These are phyloP conservation scores for Martes martes DNA, from an alignment of 2,113 vertebrate species.

Conservation along the genomic window DNA sequence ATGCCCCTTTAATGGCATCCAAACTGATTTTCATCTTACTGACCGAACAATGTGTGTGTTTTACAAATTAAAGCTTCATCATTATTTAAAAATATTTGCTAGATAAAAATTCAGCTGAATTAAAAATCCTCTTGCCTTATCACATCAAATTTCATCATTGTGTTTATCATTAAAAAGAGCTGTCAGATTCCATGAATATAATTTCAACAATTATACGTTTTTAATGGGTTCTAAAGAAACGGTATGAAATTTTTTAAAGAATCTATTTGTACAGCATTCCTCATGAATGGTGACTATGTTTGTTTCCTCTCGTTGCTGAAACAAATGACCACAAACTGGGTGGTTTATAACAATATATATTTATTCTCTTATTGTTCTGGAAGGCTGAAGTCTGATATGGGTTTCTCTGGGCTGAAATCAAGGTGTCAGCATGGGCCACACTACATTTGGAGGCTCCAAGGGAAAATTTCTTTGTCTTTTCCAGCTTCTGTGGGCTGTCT, in stretches of 20 bases:
- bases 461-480: neutral
- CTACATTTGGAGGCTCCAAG: neutral
- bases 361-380: neutral
- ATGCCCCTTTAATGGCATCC: neutral
- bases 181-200: neutral
- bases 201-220: neutral
- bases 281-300: neutral
- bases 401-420: neutral
- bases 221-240: neutral
- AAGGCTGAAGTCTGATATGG: neutral
- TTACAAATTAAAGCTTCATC: conserved; percentile 14
- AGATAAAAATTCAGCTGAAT: neutral
- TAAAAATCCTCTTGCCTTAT: conserved; percentile 32
- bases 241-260: neutral
- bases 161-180: neutral
- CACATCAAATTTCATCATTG: neutral
- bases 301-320: neutral
- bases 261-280: neutral
- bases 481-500: neutral
- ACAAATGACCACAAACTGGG: neutral
- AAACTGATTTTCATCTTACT: neutral
- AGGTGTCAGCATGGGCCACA: neutral
- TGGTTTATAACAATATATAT: neutral
- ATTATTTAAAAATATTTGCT: conserved; percentile 21
- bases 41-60: neutral